Evolutionary conservation across 2,113 vertebrate genomes (phyloP), one percentile per base, ranked within the genome.

Genomic region (Eublepharis macularius): DNA sequence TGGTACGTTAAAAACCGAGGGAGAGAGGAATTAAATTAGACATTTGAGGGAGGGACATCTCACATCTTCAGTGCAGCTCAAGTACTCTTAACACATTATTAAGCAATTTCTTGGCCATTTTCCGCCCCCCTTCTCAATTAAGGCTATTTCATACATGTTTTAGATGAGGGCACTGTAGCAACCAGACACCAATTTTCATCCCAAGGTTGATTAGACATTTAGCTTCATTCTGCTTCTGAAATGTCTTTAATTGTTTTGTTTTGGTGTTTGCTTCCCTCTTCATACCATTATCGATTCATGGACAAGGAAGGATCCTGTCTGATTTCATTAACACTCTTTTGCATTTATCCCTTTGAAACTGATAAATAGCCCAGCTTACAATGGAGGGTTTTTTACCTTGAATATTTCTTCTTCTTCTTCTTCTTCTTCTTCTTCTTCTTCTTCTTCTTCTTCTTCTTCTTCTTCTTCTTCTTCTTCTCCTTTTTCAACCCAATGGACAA

Each of bases 271-370:
- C 0, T 65, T 51, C 1, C 60, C n/a, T 81, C 47, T 82, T 74
- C 36, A 69, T 86, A 74, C 54, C 69, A 43, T 6, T 82, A 79
- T 76, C n/a, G 85, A 90, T 92, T 89, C 76, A 51, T 84, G 83
- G 83, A 80, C 26, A 47, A 77, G 73, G 32, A 39, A 89, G 54
- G 32, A 77, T 80, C 82, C 57, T 43, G 32, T 78, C 82, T 77
- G 76, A 91, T 92, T 91, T 57, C 88, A 66, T 93, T 89, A 91
- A 34, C 63, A n/a, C 70, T 89, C 83, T 29, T 34, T 72, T 92
- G 72, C 32, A 13, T 90, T 94, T 88, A 91, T 87, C 88, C 91
- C 91, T 86, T 86, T 76, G 84, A 69, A 91, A 76, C 63, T 86
- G 70, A 63, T 41, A 8, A 89, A 83, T 14, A 86, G 81, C 84